phyloP scores from a whole-genome alignment of 2,888 invertebrate genomes.

The Agrochola macilenta region DNA sequence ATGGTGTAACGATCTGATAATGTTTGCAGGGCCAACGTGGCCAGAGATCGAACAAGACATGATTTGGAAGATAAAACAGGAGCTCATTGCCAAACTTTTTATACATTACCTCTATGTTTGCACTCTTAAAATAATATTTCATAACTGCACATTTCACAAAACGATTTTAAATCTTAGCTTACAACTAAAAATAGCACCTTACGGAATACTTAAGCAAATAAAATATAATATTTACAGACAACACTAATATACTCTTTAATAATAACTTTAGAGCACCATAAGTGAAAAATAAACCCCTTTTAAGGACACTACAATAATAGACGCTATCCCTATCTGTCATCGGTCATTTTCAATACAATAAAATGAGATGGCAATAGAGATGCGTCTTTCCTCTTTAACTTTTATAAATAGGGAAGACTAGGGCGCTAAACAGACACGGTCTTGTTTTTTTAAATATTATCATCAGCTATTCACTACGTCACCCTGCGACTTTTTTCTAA shows the following conservation, averaged over 20 bases:
- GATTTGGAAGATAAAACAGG: too few species aligned
- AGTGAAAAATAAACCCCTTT: conserved; percentile 30
- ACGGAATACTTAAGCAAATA: conserved; percentile 60
- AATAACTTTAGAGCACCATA: conserved; percentile 67
- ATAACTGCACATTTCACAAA: conserved; percentile 52
- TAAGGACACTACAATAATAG: conserved; percentile 10
- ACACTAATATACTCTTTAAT: conserved; percentile 65
- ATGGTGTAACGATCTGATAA: too few species aligned
- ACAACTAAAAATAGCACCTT: conserved; percentile 69
- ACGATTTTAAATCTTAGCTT: conserved; percentile 59
- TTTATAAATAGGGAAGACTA: conserved; percentile 66
- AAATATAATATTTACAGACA: conserved; percentile 69
- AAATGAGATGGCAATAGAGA: conserved; percentile 45
- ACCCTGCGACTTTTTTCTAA: conserved; percentile 88
- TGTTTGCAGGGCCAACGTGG: too few species aligned
- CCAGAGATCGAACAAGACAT: too few species aligned
- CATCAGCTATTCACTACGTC: conserved; percentile 82
- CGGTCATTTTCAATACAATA: conserved; percentile 53
- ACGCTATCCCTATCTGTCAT: conserved; percentile 24
- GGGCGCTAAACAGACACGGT: conserved; percentile 63
- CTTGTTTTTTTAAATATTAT: conserved; percentile 38
- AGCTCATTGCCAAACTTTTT: not conserved
- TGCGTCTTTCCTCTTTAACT: conserved; percentile 1
- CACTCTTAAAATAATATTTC: not conserved
- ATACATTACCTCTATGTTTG: conserved; percentile 1